phyloP scores from a whole-genome alignment of 2,888 invertebrate genomes.

The Calephelis perditalis region DNA sequence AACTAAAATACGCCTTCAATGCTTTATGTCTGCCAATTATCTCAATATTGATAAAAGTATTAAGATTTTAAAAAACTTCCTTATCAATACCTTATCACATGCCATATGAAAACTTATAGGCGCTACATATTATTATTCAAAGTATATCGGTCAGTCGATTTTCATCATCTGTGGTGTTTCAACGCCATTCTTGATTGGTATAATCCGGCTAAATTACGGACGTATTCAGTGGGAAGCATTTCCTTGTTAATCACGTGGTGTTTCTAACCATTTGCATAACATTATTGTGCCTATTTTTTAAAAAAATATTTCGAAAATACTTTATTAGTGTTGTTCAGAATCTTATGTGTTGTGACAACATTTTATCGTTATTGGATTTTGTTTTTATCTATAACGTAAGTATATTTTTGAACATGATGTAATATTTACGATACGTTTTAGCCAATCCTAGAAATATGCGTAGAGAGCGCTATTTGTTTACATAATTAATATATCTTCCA shows the following conservation, averaged over 20 bases:
- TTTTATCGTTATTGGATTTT: slow-evolving; percentile 26
- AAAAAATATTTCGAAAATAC: not conserved
- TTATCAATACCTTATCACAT: slow-evolving; percentile 19
- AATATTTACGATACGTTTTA: slow-evolving; percentile 16
- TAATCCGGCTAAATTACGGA: slow-evolving; percentile 29
- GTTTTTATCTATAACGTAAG: slow-evolving; percentile 20
- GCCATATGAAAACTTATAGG: not conserved
- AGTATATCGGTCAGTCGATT: slow-evolving; percentile 7
- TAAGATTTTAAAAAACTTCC: slow-evolving; percentile 15
- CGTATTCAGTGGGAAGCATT: slow-evolving; percentile 10
- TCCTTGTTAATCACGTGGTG: slow-evolving; percentile 4
- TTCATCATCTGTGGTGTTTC: slow-evolving; percentile 10
- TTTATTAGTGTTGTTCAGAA: slow-evolving; percentile 4
- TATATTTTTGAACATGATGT: slow-evolving; percentile 27
- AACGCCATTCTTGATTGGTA: slow-evolving; percentile 23
- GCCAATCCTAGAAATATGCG: not conserved
- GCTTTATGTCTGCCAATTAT: slow-evolving; percentile 5
- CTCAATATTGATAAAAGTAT: slow-evolving; percentile 15
- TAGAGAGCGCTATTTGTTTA: too few relatives aligned
- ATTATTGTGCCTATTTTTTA: slow-evolving; percentile 1
- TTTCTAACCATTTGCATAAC: slow-evolving; percentile 16
- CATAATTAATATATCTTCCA: too few relatives aligned
- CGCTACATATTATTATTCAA: slow-evolving; percentile 2
- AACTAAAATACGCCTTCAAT: not conserved
- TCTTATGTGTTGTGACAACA: slow-evolving; percentile 12